Evolutionary conservation across 2,797 vertebrate species (phyloP), one percentile per base, ranked within the genome.

Genomic region (Gouania willdenowi): DNA sequence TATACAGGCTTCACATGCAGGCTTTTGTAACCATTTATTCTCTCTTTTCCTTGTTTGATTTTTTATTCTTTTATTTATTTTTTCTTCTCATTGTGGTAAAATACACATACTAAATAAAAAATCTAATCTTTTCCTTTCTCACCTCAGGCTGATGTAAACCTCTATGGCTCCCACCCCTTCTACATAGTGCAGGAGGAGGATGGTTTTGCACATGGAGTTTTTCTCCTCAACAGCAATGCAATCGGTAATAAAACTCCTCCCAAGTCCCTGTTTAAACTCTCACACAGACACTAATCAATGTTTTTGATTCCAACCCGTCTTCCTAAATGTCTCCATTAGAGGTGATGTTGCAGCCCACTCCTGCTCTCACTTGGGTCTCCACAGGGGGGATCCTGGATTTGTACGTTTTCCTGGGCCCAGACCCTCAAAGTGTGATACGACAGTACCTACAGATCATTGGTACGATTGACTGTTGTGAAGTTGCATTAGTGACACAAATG

Each of bases 111-210:
- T n/a, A n/a, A n/a, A n/a, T n/a, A n/a, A n/a, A n/a, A n/a, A n/a
- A n/a, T n/a, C n/a, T n/a, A n/a, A n/a, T n/a, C n/a, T n/a, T n/a
- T n/a, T n/a, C n/a, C n/a, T 45, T 16, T 69, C 21, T 52, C 9
- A 62, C 12, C 46, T 18, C 75, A 99, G 96, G 87, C 82, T 6
- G 57, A 80, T n/a, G 73, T 67, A 42, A 99, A 98, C 70, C 89
- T 98, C 5, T 98, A 99, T 0, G 95, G 95, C 26, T 95, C 95
- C 14, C 94, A 98, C 52, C 94, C 95, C 1, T 97, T 99, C 87
- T 97, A 93, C 75, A 62, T 98, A 41, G 90, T 70, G 5, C 87
- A 98, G 79, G 95, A 99, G 77, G 88, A 87, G 0, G 86, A 83
- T 0, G 92, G 95, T 2, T 76, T 43, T 1, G 93, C 95, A 8